Evolutionary conservation across 2,113 vertebrate species (phyloP).

Genomic region (Uria aalge): DNA sequence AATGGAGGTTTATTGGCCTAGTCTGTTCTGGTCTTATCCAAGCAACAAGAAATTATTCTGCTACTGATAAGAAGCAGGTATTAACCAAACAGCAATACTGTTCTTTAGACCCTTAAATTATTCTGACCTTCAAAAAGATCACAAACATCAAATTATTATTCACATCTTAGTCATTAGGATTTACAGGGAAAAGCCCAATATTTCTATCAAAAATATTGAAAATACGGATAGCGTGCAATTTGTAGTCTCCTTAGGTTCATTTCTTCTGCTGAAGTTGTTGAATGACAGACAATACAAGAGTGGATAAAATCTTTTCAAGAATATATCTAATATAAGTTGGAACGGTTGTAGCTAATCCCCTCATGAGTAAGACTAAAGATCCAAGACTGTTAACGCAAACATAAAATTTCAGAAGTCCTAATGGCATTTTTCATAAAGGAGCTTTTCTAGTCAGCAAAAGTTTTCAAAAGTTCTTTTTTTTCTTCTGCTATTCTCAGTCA

Average conservation of each 20-base stretch:
- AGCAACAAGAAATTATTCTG: neutral
- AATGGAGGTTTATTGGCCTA: neutral
- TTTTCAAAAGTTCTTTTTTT: neutral
- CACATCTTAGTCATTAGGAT: neutral
- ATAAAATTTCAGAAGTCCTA: neutral
- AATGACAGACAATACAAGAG: neutral
- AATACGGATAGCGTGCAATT: neutral
- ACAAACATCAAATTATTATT: neutral
- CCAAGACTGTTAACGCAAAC: neutral
- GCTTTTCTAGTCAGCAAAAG: neutral
- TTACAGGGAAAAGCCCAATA: neutral
- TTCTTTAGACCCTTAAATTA: neutral
- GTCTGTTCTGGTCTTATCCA: neutral
- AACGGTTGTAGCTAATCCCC: neutral
- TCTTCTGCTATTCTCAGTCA: neutral
- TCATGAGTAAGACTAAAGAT: neutral
- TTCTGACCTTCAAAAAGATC: neutral
- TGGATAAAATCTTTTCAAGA: neutral
- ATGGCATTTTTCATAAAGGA: neutral
- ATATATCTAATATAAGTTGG: neutral
- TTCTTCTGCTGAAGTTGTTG: neutral
- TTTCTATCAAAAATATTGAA: neutral
- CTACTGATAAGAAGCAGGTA: neutral
- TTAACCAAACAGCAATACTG: neutral
- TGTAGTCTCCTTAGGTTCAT: neutral